Evolutionary conservation across 2,113 vertebrate species (phyloP).

Genomic region (Aphelocoma coerulescens): DNA sequence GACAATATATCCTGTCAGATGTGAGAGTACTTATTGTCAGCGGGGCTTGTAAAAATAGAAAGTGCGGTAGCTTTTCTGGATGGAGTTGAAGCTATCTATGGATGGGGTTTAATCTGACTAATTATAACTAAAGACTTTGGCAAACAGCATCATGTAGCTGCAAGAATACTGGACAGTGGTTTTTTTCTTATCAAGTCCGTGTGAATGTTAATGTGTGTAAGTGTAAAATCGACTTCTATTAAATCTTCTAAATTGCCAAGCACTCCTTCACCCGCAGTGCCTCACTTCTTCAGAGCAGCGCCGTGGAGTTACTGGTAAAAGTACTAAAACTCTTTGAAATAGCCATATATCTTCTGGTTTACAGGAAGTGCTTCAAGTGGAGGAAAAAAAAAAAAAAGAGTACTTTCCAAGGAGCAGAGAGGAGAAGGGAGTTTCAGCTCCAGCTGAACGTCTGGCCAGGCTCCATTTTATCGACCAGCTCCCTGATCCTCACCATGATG

Average conservation of each 20-base stretch:
- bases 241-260: slow-evolving; percentile 65
- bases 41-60: slow-evolving; percentile 64
- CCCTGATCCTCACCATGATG: rapidly evolving
- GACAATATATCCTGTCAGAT: slow-evolving; percentile 61
- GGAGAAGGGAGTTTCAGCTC: neutral
- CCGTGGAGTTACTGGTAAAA: slow-evolving; percentile 50
- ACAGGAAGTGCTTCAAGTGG: slow-evolving; percentile 57
- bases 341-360: slow-evolving; percentile 55
- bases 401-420: neutral
- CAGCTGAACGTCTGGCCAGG: neutral
- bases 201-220: slow-evolving; percentile 65
- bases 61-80: slow-evolving; percentile 62
- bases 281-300: neutral
- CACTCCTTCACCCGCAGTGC: slow-evolving; percentile 45
- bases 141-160: slow-evolving; percentile 46
- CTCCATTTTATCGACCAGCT: neutral
- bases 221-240: slow-evolving; percentile 65
- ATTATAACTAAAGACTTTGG: slow-evolving; percentile 56
- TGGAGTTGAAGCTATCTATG: slow-evolving; percentile 45
- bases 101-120: slow-evolving; percentile 46
- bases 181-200: neutral
- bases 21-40: slow-evolving; percentile 66
- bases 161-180: neutral
- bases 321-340: slow-evolving; percentile 60
- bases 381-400: neutral